Evolutionary conservation across 2,797 vertebrate genomes (phyloP).

Genomic region (Falco naumanni): DNA sequence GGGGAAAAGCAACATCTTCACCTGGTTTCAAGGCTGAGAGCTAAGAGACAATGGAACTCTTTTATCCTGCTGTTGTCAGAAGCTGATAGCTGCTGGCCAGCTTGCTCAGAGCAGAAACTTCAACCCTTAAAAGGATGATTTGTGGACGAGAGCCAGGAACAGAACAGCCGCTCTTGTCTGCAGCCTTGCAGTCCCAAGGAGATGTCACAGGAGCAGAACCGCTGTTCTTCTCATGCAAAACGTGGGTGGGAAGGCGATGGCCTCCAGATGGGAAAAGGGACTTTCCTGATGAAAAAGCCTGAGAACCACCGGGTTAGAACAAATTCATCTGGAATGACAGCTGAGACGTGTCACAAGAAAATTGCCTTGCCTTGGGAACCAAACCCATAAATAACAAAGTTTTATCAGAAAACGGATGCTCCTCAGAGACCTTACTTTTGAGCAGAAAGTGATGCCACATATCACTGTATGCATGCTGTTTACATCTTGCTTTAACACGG

Average conservation of each 20-base stretch:
- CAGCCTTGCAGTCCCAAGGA: not conserved
- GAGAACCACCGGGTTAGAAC: not conserved
- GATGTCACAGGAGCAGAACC: not conserved
- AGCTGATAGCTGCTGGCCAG: not conserved
- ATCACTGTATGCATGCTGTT: not conserved
- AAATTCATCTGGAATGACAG: not conserved
- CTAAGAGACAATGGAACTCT: not conserved
- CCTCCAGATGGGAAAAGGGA: conserved; percentile 50
- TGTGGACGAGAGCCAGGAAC: not conserved
- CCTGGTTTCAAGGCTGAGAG: not conserved
- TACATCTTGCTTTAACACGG: not conserved
- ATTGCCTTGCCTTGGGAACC: not conserved
- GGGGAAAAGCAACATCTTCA: not conserved
- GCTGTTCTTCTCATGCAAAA: not conserved
- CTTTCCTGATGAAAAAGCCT: conserved; percentile 40
- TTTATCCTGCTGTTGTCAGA: not conserved
- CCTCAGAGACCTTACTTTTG: not conserved
- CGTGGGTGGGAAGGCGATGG: not conserved
- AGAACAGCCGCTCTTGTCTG: not conserved
- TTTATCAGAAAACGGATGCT: not conserved
- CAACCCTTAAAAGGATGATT: not conserved
- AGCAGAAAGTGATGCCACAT: not conserved
- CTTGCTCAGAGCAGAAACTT: not conserved
- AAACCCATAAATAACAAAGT: not conserved
- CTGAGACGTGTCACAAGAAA: not conserved